These are phyloP conservation scores for Brachypodius melanocephalos DNA, from an alignment of 2,113 vertebrate species.

Conservation along the genomic window DNA sequence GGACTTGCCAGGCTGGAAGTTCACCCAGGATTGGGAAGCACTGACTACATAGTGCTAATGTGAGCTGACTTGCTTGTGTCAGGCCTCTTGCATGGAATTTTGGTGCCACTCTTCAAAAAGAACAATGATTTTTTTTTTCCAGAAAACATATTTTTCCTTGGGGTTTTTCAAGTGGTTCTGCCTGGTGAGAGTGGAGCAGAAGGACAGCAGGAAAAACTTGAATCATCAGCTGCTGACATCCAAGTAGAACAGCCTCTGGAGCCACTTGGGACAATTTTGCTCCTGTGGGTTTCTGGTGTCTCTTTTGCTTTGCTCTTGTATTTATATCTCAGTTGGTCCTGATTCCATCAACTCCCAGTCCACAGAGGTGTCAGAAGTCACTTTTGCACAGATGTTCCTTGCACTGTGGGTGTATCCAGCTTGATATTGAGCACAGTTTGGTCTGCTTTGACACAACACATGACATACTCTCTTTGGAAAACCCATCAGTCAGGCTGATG, in stretches of 20 bases:
- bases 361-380: neutral
- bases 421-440: neutral
- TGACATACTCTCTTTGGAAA: neutral
- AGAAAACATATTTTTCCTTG: neutral
- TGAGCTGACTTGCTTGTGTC: neutral
- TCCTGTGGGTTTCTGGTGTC: neutral
- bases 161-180: neutral
- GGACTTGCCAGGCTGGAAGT: neutral
- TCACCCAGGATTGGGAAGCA: neutral
- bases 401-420: neutral
- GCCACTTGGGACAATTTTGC: neutral
- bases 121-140: neutral
- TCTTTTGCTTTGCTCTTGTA: neutral
- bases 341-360: neutral
- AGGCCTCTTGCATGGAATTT: neutral
- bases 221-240: neutral
- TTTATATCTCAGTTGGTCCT: neutral
- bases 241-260: neutral
- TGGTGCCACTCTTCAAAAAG: neutral
- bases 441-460: neutral
- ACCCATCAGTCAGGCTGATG: neutral
- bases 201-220: neutral
- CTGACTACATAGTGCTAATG: neutral
- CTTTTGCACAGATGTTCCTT: neutral
- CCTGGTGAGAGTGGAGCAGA: neutral